phyloP scores from a whole-genome alignment of 2,888 invertebrate species.

The Parnassius mnemosyne region DNA sequence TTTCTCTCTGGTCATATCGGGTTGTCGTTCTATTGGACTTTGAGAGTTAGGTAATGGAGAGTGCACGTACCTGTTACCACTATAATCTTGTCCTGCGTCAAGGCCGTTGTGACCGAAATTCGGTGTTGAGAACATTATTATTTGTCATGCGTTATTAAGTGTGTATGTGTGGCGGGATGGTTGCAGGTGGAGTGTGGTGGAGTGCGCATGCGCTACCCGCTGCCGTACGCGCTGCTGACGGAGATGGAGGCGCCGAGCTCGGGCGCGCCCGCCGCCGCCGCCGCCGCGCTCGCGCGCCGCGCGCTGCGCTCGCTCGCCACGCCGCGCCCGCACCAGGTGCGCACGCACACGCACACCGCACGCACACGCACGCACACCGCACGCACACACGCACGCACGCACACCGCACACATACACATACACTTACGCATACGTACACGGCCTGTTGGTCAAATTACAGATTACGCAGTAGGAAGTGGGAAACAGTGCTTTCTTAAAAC shows the following conservation, averaged over 20 bases:
- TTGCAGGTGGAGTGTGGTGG: constrained; percentile 87
- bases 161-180: constrained; percentile 1
- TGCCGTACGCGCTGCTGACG: constrained; percentile 95
- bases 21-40: no score
- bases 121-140: no score
- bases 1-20: no score
- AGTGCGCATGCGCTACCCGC: constrained; percentile 96
- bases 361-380: constrained; percentile 8
- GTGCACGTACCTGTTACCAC: no score
- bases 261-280: constrained; percentile 43
- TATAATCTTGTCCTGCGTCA: no score
- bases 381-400: not conserved
- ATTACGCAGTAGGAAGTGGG: constrained; percentile 44
- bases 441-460: no score
- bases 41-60: no score
- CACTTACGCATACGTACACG: not conserved
- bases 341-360: not conserved
- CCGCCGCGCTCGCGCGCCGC: constrained; percentile 32
- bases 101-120: no score
- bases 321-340: constrained; percentile 50
- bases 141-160: no score
- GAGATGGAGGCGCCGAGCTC: constrained; percentile 86
- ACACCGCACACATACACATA: not conserved
- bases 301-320: constrained; percentile 56
- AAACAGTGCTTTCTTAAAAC: constrained; percentile 48